Conservation (phyloP, 2,888 invertebrate species). For the Drosophila peninsularis region DNA sequence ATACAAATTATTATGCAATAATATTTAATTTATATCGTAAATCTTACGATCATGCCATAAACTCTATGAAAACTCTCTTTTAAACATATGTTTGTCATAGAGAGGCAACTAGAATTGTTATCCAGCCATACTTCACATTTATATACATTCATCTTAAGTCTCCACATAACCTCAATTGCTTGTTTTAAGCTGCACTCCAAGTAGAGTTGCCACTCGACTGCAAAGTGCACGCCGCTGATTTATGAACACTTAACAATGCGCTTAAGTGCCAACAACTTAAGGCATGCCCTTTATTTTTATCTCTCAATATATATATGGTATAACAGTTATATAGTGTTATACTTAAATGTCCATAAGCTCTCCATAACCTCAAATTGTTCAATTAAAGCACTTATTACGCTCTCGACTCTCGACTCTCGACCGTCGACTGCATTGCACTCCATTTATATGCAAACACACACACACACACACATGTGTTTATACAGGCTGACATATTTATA, state of each 20-base stretch:
- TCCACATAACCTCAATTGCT: slow-evolving; percentile 1
- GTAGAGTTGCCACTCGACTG: neutral
- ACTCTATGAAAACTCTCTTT: neutral
- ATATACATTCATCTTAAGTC: neutral
- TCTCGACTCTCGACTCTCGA: slow-evolving; percentile 1
- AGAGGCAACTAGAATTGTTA: neutral
- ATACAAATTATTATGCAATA: too few relatives aligned
- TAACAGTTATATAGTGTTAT: neutral
- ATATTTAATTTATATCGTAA: too few relatives aligned
- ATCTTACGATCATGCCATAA: neutral
- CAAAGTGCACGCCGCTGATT: slow-evolving; percentile 1
- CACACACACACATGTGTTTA: slow-evolving; percentile 2
- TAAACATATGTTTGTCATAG: neutral
- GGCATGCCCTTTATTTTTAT: slow-evolving; percentile 4
- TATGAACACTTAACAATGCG: neutral
- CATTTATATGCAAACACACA: slow-evolving; percentile 54
- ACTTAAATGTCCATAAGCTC: slow-evolving; percentile 12
- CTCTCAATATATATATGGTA: slow-evolving; percentile 2
- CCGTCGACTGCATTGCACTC: slow-evolving; percentile 28
- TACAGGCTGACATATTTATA: slow-evolving; percentile 54
- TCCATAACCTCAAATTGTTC: slow-evolving; percentile 36
- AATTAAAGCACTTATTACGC: slow-evolving; percentile 34
- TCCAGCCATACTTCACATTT: neutral
- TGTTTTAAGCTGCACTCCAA: neutral
- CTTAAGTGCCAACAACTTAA: slow-evolving; percentile 13